Evolutionary conservation across 1,140 invertebrate species (phyloP), one percentile per base, ranked within the genome.

Genomic region (Leptinotarsa undecemlineata): DNA sequence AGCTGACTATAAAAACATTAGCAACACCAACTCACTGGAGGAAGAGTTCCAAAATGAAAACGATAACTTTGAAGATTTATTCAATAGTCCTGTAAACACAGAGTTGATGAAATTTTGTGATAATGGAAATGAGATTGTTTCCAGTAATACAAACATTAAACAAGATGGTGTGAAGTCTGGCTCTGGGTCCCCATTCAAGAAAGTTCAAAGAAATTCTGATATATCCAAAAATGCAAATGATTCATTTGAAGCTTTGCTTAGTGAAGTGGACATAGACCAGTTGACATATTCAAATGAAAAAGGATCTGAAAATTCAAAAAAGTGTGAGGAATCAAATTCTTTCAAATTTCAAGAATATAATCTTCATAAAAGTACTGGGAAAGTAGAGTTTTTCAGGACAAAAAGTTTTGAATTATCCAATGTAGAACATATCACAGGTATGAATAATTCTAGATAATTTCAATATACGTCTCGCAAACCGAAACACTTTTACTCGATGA

Each of bases 81-180:
- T 84, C 74, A 72, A 83, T 79, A 82, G 83, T 78, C 78, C 77
- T 8, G 57, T 81, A 62, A 82, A 84, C 68, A 80, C 84, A 64
- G 48, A 84, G 72, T 71, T 84, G 73, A 60, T 83, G 64, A 68
- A 42, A 64, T 64, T 64, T 15, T 19, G 63, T 64, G 63, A 20
- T 64, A 33, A 64, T 42, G 33, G 33, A 42, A 42, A 42, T 42
- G 33, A 42, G 8, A 42, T 42, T 42, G 33, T 42, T 42, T 42
- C 33, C 33, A 42, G 33, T 42, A 42, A 42, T 42, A 42, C 33
- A 42, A 42, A 42, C 8, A 2, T 11, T 42, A 3, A 42, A 11
- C 33, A 42, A 42, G 8, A 42, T 11, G 33, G 8, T 11, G 8
- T 42, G 33, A 42, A 42, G 33, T 42, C 2, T 11, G 8, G 8